Conservation (phyloP, 30 jellyfish, hydroid and myxozoan species). For the Turritopsis dohrnii region DNA sequence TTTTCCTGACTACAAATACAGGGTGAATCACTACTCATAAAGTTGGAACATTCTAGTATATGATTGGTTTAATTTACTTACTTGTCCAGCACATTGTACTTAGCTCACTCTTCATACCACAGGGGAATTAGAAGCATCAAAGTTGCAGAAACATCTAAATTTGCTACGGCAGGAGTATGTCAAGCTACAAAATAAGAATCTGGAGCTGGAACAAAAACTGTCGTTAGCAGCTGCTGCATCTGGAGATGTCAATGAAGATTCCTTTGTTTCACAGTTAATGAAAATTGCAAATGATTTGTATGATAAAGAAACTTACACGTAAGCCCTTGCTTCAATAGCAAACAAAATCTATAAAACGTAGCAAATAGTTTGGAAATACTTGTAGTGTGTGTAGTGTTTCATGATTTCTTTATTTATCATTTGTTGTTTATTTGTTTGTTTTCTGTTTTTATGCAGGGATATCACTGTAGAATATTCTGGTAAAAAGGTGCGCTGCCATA, state of each 20-base stretch:
- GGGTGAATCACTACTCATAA: neutral
- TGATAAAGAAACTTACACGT: constrained; percentile 84
- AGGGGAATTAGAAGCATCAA: constrained; percentile 78
- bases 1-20: too few relatives aligned
- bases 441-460: constrained; percentile 49
- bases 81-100: neutral
- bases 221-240: constrained; percentile 92
- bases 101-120: neutral
- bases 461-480: constrained; percentile 60
- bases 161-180: constrained; percentile 96
- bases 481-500: constrained; percentile 56
- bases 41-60: neutral
- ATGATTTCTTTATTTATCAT: neutral
- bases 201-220: constrained; percentile 88
- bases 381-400: neutral
- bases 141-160: constrained; percentile 91
- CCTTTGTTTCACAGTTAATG: constrained; percentile 77
- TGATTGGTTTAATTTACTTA: neutral
- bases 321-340: too few relatives aligned
- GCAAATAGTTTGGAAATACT: neutral
- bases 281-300: constrained; percentile 59
- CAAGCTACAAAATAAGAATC: constrained; percentile 71
- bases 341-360: too few relatives aligned
- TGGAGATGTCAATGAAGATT: constrained; percentile 78
- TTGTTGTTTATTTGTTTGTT: too few relatives aligned